phyloP scores from a whole-genome alignment of 2,797 vertebrate species.

The Trematomus bernacchii region DNA sequence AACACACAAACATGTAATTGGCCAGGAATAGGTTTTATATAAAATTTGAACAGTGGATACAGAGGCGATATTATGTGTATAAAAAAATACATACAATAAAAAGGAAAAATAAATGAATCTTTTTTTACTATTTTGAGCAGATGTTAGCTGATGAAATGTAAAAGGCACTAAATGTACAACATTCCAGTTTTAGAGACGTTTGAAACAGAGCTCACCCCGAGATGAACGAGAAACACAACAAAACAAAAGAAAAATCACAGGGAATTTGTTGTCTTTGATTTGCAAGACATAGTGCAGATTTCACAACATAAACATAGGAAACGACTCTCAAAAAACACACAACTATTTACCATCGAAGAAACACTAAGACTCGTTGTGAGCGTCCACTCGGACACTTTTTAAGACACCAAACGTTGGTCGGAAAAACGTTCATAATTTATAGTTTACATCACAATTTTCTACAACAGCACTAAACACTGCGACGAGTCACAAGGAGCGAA shows the following conservation, averaged over 20 bases:
- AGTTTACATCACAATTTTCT: conserved; percentile 76
- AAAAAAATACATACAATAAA: conserved; percentile 83
- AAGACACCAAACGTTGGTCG: conserved; percentile 15
- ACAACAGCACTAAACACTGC: conserved; percentile 72
- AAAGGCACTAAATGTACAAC: conserved; percentile 89
- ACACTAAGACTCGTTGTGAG: conserved; percentile 53
- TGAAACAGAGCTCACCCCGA: conserved; percentile 68
- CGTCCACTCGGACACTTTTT: conserved; percentile 19
- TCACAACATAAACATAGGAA: conserved; percentile 76
- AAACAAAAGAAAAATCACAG: conserved; percentile 63
- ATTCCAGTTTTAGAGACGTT: conserved; percentile 86
- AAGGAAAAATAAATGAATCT: conserved; percentile 82
- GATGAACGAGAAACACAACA: conserved; percentile 56
- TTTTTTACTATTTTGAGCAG: conserved; percentile 71
- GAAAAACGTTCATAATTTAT: conserved; percentile 72
- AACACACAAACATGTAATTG: conserved; percentile 44
- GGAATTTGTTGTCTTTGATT: conserved; percentile 75
- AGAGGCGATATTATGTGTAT: conserved; percentile 83
- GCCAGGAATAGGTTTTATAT: conserved; percentile 84
- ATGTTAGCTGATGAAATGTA: conserved; percentile 86
- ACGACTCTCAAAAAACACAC: conserved; percentile 74
- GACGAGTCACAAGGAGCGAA: conserved; percentile 59
- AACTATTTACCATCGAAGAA: conserved; percentile 71
- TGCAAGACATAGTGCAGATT: conserved; percentile 82
- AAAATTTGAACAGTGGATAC: conserved; percentile 86